Evolutionary conservation across 2,888 invertebrate genomes (phyloP), one percentile per base, ranked within the genome.

Genomic region (Graphium colonna): DNA sequence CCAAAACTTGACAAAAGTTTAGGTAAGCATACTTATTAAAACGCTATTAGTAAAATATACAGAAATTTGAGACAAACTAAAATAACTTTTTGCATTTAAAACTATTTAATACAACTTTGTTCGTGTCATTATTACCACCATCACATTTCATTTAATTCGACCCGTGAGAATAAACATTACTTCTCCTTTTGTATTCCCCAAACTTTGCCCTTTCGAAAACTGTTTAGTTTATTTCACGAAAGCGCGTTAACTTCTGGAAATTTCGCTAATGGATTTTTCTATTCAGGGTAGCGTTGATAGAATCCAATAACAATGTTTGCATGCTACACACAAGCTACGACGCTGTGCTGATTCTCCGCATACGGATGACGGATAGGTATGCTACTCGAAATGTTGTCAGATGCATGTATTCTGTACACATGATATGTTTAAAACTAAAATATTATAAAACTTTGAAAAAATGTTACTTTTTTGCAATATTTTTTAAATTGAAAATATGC

Each of bases 221-320:
- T 28, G 44, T 45, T 40, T 44, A 8, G 15, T 39, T 21, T 39
- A 31, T 17, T 49, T 31, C 9, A 8, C 7, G 36, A 12, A 36
- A 43, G 28, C 13, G 28, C 33, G 39, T 49, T 40, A 7, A 55
- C 52, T 62, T 58, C 45, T 55, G 50, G 39, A 51, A 60, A 48
- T 58, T 51, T 52, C 36, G 28, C 46, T 62, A 59, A 61, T 61
- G 56, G 59, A 49, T 59, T 59, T 42, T 48, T 50, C 56, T 60
- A 57, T 60, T 58, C 51, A 55, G 45, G 53, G 40, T 21, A 40
- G 12, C 39, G 39, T 50, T 50, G 36, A 26, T 16, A 47, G 50
- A 49, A 40, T 13, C 40, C 40, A 31, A 44, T 49, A 33, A 46
- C 50, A 50, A 41, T 41, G 44, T 54, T 49, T 54, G 44, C 21